phyloP scores from a whole-genome alignment of 1,140 invertebrate species.

The Cydia splendana region DNA sequence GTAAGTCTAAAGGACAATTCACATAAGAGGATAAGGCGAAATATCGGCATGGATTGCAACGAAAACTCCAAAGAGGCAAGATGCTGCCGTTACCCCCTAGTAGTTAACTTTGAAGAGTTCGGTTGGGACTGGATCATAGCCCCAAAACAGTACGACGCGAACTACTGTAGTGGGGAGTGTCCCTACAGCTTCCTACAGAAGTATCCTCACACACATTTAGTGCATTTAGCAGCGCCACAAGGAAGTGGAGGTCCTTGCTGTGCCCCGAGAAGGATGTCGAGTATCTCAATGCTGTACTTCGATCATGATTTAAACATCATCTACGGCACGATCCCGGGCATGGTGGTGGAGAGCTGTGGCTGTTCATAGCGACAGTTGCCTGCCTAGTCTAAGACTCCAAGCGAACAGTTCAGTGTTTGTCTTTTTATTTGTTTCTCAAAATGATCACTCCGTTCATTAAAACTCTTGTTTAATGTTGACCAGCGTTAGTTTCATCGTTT shows the following conservation, averaged over 20 bases:
- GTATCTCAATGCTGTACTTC: slow-evolving; percentile 96
- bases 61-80: slow-evolving; percentile 87
- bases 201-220: slow-evolving; percentile 96
- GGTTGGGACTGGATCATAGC: slow-evolving; percentile 99
- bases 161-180: slow-evolving; percentile 98
- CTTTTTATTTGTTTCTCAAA: not conserved
- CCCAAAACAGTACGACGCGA: slow-evolving; percentile 96
- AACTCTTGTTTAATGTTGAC: not conserved
- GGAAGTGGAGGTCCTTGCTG: slow-evolving; percentile 92
- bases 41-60: slow-evolving; percentile 88
- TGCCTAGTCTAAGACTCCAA: slow-evolving; percentile 21
- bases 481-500: not conserved
- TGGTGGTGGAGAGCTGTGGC: slow-evolving; percentile 96
- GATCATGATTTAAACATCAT: slow-evolving; percentile 93
- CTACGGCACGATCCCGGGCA: slow-evolving; percentile 92
- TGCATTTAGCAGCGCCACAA: slow-evolving; percentile 85
- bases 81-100: slow-evolving; percentile 94
- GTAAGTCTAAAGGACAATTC: slow-evolving; percentile 84
- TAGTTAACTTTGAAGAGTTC: slow-evolving; percentile 97
- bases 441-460: not conserved
- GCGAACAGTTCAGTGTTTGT: not conserved
- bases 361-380: slow-evolving; percentile 86
- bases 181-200: slow-evolving; percentile 93
- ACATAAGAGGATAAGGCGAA: slow-evolving; percentile 85
- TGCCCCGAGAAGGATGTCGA: slow-evolving; percentile 92